These are phyloP conservation scores for Ramphastos sulfuratus DNA, from an alignment of 2,113 vertebrate genomes.

Conservation along the genomic window DNA sequence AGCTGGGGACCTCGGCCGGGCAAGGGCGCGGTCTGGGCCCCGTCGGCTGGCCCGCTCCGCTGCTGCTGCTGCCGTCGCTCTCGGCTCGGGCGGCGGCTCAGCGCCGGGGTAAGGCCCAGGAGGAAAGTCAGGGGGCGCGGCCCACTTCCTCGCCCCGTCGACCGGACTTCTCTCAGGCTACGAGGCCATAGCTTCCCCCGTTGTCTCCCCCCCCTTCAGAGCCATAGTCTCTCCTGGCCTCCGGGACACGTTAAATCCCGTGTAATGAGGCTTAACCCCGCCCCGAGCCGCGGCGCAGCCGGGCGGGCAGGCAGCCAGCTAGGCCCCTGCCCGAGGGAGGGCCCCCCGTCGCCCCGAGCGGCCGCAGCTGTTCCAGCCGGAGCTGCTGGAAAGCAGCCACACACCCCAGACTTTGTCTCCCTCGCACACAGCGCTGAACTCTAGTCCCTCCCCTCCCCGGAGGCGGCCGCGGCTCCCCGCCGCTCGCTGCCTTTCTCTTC, in stretches of 20 bases:
- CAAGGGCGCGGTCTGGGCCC: not conserved
- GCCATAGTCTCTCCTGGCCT: not conserved
- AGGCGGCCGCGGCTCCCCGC: not conserved
- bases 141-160: not conserved
- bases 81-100: not conserved
- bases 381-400: constrained; percentile 35
- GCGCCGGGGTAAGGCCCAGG: not conserved
- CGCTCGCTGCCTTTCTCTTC: not conserved
- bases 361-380: constrained; percentile 38
- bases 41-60: not conserved
- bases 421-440: constrained; percentile 2
- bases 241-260: constrained; percentile 41
- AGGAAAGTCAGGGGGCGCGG: not conserved
- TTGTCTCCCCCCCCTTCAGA: not conserved
- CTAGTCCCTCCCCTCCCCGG: not conserved
- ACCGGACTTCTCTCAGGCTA: not conserved
- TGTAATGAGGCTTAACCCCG: constrained; percentile 55
- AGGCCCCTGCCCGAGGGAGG: constrained; percentile 26
- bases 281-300: constrained; percentile 29
- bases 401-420: constrained; percentile 15
- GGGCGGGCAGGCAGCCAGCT: constrained; percentile 37
- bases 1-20: not conserved
- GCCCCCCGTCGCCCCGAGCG: not conserved
- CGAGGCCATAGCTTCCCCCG: not conserved
- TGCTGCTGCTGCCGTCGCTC: not conserved